Base-by-base conservation (phyloP, 2,113 vertebrate species). In the Pitta sordida region DNA sequence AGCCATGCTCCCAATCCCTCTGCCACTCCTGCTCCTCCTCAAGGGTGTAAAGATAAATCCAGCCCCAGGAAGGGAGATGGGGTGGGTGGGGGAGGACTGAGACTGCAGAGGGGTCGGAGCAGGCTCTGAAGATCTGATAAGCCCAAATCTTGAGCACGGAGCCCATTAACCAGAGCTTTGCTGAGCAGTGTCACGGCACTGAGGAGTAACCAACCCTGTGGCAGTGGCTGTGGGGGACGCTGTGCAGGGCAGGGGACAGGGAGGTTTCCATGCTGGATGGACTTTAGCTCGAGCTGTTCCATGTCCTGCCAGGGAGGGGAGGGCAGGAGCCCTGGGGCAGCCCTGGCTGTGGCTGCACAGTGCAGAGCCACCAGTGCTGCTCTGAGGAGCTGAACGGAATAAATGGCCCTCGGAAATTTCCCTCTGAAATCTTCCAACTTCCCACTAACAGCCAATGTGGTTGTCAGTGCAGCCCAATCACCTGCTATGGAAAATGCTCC, bases 161-260 rank as follows among this genome's bases (percentile, higher is more conserved):
- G 15, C 3, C 18, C 3, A 2, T 34, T 19, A 22, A 22, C 27
- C 29, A 30, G 41, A 52, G 52, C 53, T 75, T 18, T n/a, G 8
- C 56, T 18, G 43, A 27, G 49, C 44, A 24, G 39, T n/a, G 32
- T 34, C 0, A 0, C 10, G 43, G 41, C 64, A 36, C 23, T 0
- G 0, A 51, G 56, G 18, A 27, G 9, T 1, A 27, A n/a, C 12
- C 2, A 7, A 3, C 12, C 20, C n/a, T 5, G 2, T 3, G 75
- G 55, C 43, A 56, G 37, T 3, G 7, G 24, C n/a, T 46, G 68
- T 3, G 11, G n/a, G 23, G 14, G n/a, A 11, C 39, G 32, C 27
- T 3, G 12, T 3, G 20, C 62, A 20, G 63, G 1, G 23, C 23
- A 60, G 21, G 48, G 71, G 29, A 6, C 0, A 0, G 8, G 21